These are phyloP conservation scores for Reinhardtius hippoglossoides DNA, from an alignment of 2,113 vertebrate genomes.

Conservation along the genomic window DNA sequence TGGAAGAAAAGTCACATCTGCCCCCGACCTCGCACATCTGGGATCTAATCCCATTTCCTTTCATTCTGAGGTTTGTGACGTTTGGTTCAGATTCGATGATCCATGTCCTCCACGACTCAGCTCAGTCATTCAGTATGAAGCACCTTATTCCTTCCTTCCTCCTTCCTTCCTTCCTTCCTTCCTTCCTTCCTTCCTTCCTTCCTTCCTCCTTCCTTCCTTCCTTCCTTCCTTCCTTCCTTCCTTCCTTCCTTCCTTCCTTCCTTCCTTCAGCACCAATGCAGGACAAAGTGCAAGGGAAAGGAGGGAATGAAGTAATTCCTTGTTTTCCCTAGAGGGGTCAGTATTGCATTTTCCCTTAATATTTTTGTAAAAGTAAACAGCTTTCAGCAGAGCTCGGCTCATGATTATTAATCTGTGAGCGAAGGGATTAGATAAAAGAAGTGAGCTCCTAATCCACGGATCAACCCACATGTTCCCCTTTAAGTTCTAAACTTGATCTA, in stretches of 20 bases:
- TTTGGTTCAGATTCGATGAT: slow-evolving; percentile 34
- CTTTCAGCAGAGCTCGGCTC: slow-evolving; percentile 5
- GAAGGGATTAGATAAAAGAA: not conserved
- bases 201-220: too few species aligned
- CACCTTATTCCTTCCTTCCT: not conserved
- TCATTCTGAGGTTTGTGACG: slow-evolving; percentile 8
- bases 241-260: not conserved
- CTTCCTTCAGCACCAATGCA: slow-evolving; percentile 50
- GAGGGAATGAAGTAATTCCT: slow-evolving; percentile 16
- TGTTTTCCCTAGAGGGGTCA: slow-evolving; percentile 19
- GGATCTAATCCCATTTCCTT: not conserved
- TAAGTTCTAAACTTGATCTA: slow-evolving; percentile 28
- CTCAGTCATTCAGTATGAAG: slow-evolving; percentile 4
- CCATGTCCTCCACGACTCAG: not conserved
- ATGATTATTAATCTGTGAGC: slow-evolving; percentile 17
- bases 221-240: too few species aligned
- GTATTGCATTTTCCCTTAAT: slow-evolving; percentile 68
- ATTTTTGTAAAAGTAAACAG: slow-evolving; percentile 55
- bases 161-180: too few species aligned
- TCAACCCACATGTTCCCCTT: slow-evolving; percentile 22
- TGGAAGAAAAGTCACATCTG: slow-evolving; percentile 42
- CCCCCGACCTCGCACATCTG: slow-evolving; percentile 20
- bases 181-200: too few species aligned
- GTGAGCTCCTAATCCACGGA: slow-evolving; percentile 27
- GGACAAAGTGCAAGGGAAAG: slow-evolving; percentile 53